Evolutionary conservation across 2,113 vertebrate genomes (phyloP).

Genomic region (Heteronetta atricapilla): DNA sequence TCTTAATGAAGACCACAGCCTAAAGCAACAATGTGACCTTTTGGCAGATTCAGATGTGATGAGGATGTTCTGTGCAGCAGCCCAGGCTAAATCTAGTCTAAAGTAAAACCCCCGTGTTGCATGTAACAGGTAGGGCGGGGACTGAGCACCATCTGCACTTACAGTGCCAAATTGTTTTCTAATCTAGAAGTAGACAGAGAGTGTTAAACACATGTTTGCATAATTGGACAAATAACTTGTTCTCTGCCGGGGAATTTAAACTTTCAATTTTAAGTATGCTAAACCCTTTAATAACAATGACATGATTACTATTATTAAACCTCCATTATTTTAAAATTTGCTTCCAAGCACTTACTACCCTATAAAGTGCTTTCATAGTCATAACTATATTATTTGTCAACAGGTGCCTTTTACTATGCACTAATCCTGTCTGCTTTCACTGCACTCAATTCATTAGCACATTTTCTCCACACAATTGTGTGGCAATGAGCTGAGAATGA

Average conservation of each 20-base stretch:
- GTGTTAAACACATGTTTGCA: background rate
- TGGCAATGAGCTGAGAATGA: background rate
- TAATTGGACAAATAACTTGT: background rate
- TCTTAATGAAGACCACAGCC: background rate
- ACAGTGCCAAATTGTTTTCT: background rate
- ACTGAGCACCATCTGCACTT: background rate
- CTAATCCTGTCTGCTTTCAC: background rate
- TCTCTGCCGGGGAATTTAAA: background rate
- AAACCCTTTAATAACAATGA: background rate
- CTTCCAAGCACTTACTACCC: background rate
- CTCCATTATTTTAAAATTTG: background rate
- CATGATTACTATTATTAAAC: background rate
- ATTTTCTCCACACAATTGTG: fast-evolving
- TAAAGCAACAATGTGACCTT: background rate
- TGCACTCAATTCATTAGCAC: background rate
- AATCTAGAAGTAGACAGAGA: background rate
- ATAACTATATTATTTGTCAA: background rate
- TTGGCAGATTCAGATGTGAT: background rate
- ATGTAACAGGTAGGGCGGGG: background rate
- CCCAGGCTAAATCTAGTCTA: background rate
- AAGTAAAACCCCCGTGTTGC: background rate
- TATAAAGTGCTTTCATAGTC: background rate
- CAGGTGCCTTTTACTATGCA: background rate
- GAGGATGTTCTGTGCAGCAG: background rate
- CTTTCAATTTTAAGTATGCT: background rate